Evolutionary conservation across 2,797 vertebrate genomes (phyloP).

Genomic region (Buceros bicornis): DNA sequence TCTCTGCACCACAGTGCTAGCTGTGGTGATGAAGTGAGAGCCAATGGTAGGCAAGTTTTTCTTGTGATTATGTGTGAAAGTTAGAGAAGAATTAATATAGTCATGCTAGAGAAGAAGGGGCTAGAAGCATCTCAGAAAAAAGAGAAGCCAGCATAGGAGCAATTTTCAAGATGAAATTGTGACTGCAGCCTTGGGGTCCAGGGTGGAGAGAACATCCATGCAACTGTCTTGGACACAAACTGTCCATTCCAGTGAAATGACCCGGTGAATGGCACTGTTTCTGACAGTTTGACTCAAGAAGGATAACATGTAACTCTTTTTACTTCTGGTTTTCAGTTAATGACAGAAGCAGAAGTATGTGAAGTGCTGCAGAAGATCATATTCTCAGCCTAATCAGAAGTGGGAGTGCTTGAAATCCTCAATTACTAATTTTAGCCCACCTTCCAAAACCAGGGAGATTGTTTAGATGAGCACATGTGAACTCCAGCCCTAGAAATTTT

Average conservation of each 20-base stretch:
- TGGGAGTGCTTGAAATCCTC: slow-evolving; percentile 46
- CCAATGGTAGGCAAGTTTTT: background rate
- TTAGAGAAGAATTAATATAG: background rate
- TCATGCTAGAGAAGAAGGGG: background rate
- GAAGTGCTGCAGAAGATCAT: background rate
- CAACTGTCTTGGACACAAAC: background rate
- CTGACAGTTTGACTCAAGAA: background rate
- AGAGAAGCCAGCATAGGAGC: background rate
- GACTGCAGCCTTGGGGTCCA: background rate
- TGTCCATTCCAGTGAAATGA: background rate
- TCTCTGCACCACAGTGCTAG: background rate
- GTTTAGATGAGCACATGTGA: background rate
- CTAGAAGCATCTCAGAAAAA: background rate
- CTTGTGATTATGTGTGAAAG: background rate
- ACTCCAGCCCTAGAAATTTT: background rate
- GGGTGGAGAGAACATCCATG: background rate
- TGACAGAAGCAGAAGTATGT: slow-evolving; percentile 37
- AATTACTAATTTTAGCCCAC: slow-evolving; percentile 16
- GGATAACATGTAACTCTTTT: background rate
- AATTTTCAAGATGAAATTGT: background rate
- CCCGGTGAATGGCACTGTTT: background rate
- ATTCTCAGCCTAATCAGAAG: slow-evolving; percentile 44
- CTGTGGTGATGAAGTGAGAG: background rate
- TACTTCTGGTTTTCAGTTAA: background rate
- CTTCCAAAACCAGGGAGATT: background rate